phyloP scores from a whole-genome alignment of 2,888 invertebrate species.

The Brenthis hecate region DNA sequence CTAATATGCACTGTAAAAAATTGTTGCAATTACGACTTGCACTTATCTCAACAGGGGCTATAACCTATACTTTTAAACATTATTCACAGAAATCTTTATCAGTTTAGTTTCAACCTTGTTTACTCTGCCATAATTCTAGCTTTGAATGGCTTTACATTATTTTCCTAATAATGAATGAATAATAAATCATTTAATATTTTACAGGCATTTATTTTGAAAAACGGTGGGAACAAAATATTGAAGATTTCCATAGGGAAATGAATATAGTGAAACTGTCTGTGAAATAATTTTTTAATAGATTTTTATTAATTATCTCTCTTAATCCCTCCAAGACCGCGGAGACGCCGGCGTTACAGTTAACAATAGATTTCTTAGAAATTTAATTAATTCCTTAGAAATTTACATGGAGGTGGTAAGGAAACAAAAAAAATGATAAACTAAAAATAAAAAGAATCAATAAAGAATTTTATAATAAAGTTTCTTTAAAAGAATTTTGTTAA shows the following conservation, averaged over 20 bases:
- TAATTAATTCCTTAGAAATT: too few species aligned
- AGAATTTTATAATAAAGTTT: not conserved
- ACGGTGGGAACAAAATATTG: slow-evolving; percentile 94
- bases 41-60: too few species aligned
- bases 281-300: not conserved
- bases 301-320: too few species aligned
- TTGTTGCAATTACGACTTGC: too few species aligned
- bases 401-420: too few species aligned
- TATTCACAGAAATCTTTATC: too few species aligned
- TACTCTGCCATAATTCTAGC: not conserved
- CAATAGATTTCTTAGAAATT: too few species aligned
- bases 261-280: slow-evolving; percentile 84
- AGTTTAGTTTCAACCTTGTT: too few species aligned
- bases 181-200: slow-evolving; percentile 36
- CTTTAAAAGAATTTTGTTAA: not conserved
- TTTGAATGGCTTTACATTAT: not conserved
- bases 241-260: slow-evolving; percentile 90
- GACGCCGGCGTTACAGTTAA: too few species aligned
- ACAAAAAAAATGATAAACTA: not conserved
- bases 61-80: too few species aligned
- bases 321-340: too few species aligned
- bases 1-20: too few species aligned
- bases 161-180: not conserved
- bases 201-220: slow-evolving; percentile 92
- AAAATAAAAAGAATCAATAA: slow-evolving; percentile 4